phyloP scores from a whole-genome alignment of 1,140 invertebrate genomes.

The Cydia pomonella region DNA sequence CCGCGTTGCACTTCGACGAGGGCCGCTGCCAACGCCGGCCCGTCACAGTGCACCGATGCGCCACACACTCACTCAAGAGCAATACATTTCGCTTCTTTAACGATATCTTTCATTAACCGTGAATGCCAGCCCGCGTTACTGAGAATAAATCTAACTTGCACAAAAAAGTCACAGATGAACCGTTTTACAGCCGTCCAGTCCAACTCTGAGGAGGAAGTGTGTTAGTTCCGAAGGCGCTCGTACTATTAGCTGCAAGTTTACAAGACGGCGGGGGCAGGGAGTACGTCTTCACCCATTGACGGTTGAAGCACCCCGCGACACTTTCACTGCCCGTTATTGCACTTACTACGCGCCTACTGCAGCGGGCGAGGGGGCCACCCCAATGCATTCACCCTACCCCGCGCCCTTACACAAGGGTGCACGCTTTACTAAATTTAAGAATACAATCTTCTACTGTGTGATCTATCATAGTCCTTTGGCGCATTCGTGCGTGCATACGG shows the following conservation, averaged over 20 bases:
- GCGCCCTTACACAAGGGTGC: conserved; percentile 63
- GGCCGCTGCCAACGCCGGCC: conserved; percentile 18
- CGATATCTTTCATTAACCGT: neutral
- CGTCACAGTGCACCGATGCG: neutral
- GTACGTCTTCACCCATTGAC: conserved; percentile 78
- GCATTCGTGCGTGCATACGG: conserved; percentile 35
- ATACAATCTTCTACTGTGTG: conserved; percentile 48
- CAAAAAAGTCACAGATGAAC: neutral
- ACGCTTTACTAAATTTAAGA: conserved; percentile 65
- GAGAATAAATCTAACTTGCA: neutral
- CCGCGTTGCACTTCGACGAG: conserved; percentile 41
- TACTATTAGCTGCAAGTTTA: conserved; percentile 74
- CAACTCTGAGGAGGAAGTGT: neutral
- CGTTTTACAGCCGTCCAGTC: conserved; percentile 16
- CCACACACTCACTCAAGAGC: neutral
- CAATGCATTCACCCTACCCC: conserved; percentile 71
- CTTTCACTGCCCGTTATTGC: conserved; percentile 79
- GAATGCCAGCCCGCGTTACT: neutral
- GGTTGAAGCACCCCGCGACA: conserved; percentile 77
- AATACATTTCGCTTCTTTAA: neutral
- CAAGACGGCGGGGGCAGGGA: conserved; percentile 73
- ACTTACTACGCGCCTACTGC: conserved; percentile 77
- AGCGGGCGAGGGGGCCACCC: conserved; percentile 58
- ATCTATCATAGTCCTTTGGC: conserved; percentile 42
- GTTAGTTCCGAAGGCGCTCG: conserved; percentile 38